Conservation (phyloP, 2,797 vertebrate species). For the Serranus cabrilla region DNA sequence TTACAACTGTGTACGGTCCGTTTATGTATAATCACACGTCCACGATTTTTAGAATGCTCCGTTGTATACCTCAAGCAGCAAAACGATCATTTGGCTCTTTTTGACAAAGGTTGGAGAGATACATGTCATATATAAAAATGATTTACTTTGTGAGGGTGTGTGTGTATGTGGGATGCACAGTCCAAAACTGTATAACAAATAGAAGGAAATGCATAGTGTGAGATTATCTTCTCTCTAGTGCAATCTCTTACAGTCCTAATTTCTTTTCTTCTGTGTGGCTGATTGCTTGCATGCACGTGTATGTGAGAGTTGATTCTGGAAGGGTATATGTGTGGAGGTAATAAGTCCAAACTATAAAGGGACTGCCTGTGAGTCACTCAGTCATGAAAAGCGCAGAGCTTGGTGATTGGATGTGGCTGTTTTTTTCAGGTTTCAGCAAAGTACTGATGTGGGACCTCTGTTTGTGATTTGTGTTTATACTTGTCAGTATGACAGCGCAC, state of each 20-base stretch:
- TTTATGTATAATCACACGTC: too few relatives aligned
- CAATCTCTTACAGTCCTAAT: not conserved
- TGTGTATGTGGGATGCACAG: too few relatives aligned
- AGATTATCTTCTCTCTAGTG: too few relatives aligned
- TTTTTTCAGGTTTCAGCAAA: constrained; percentile 16
- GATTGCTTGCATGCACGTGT: not conserved
- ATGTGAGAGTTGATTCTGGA: constrained; percentile 1
- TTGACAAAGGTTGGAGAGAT: too few relatives aligned
- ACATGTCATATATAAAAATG: too few relatives aligned
- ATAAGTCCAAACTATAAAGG: constrained; percentile 2
- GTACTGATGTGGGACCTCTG: not conserved
- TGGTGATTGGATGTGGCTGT: constrained; percentile 5
- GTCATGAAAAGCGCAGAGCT: constrained; percentile 5
- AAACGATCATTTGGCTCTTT: too few relatives aligned
- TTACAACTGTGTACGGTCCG: too few relatives aligned
- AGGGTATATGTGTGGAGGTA: not conserved
- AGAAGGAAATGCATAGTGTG: not conserved
- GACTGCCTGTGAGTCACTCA: constrained; percentile 7
- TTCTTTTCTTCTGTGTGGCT: not conserved
- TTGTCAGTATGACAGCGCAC: not conserved
- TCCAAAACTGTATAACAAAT: too few relatives aligned
- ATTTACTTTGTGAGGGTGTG: too few relatives aligned
- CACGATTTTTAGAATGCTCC: too few relatives aligned
- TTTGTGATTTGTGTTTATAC: constrained; percentile 4
- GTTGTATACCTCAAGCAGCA: too few relatives aligned